Evolutionary conservation across 2,888 invertebrate genomes (phyloP), one percentile per base, ranked within the genome.

Genomic region (Acrocera orbiculus): DNA sequence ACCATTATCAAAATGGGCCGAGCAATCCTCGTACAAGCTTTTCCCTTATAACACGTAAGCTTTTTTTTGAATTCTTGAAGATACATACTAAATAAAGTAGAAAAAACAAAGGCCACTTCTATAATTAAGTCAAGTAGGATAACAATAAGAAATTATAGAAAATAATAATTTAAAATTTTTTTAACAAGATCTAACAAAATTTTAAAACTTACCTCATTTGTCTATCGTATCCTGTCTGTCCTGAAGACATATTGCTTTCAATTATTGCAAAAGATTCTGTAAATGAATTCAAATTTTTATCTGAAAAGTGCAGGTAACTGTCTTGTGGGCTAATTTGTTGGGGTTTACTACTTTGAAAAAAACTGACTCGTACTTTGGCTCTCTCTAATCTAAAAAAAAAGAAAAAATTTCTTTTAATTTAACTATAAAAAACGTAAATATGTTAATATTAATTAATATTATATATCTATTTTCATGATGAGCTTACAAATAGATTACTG

Each of bases 341-440:
- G 43, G 81, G 80, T 61, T 76, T 71, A 56, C 70, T 77, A 57
- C 78, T 78, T 65, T 81, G 81, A 65, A 76, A 82, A 65, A 82
- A 81, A 46, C 78, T 76, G 52, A 82, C 82, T 48, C 80, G 75
- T 41, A 82, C 81, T 61, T 76, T 78, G 47, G 76, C 75, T 53
- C 77, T 70, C 64, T 77, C 77, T 59, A 73, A 72, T 61, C 79
- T 79, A 68, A 28, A 70, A n/a, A n/a, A n/a, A n/a, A n/a, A n/a
- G n/a, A n/a, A n/a, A n/a, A n/a, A n/a, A n/a, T n/a, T n/a, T n/a
- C n/a, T n/a, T n/a, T n/a, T n/a, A n/a, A n/a, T 2, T 19, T 2
- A 19, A 19, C 2, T 19, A 7, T 8, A 19, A 19, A 7, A 8
- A 19, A 19, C 19, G n/a, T n/a, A n/a, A n/a, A n/a, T n/a, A n/a